Evolutionary conservation across 2,113 vertebrate genomes (phyloP).

Genomic region (Bubalus kerabau): DNA sequence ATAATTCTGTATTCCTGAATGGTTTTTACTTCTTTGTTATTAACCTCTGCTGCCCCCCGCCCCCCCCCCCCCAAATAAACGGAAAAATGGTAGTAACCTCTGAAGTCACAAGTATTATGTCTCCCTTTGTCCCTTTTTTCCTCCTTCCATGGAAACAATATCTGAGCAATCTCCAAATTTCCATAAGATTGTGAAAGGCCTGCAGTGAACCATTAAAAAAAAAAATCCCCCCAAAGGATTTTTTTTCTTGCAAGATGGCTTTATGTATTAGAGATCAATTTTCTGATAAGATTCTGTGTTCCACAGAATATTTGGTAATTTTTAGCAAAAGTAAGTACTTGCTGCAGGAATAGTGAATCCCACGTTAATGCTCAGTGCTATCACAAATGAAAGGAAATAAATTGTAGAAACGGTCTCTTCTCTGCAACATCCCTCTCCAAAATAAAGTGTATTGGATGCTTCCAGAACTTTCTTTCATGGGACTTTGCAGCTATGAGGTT

Average conservation of each 20-base stretch:
- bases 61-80: slow-evolving; percentile 34
- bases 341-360: slow-evolving; percentile 54
- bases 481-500: slow-evolving; percentile 16
- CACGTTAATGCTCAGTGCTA: slow-evolving; percentile 49
- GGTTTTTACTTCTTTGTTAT: slow-evolving; percentile 53
- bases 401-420: slow-evolving; percentile 28
- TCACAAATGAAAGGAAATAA: slow-evolving; percentile 58
- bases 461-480: neutral
- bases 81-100: slow-evolving; percentile 30
- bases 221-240: slow-evolving; percentile 57
- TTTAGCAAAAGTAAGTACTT: slow-evolving; percentile 77
- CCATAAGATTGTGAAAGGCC: slow-evolving; percentile 69
- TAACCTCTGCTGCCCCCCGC: slow-evolving; percentile 58
- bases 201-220: slow-evolving; percentile 66
- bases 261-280: slow-evolving; percentile 81
- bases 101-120: slow-evolving; percentile 46
- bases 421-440: neutral
- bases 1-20: slow-evolving; percentile 62
- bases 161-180: slow-evolving; percentile 77
- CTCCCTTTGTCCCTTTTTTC: slow-evolving; percentile 62
- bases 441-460: neutral
- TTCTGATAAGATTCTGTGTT: slow-evolving; percentile 82
- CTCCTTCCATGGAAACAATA: slow-evolving; percentile 67
- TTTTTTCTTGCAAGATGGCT: slow-evolving; percentile 74
- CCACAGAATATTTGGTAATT: slow-evolving; percentile 79